phyloP scores from a whole-genome alignment of 1,140 invertebrate species.

The Agrypnia vestita region DNA sequence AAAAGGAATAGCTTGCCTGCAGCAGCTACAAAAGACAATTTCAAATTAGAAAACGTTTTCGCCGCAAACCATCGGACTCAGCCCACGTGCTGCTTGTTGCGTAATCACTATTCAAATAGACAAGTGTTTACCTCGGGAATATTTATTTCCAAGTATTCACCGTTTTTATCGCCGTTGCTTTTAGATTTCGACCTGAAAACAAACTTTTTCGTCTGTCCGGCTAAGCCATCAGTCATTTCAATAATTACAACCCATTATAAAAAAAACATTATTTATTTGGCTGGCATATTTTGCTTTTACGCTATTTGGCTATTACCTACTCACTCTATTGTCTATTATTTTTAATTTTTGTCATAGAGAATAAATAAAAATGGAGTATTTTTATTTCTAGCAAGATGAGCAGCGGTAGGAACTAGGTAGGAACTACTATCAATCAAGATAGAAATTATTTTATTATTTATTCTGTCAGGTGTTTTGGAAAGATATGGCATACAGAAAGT shows the following conservation, averaged over 20 bases:
- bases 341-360: neutral
- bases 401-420: no score
- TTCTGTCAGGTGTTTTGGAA: no score
- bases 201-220: constrained; percentile 86
- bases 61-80: neutral
- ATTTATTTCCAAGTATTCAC: constrained; percentile 82
- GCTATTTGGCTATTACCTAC: neutral
- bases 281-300: neutral
- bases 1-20: constrained; percentile 92
- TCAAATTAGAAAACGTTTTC: constrained; percentile 40
- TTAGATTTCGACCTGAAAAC: constrained; percentile 80
- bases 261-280: neutral
- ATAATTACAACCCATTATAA: constrained; percentile 32
- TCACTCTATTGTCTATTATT: neutral
- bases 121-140: constrained; percentile 80
- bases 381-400: no score
- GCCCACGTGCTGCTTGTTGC: constrained; percentile 25
- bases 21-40: constrained; percentile 75
- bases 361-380: neutral
- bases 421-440: no score
- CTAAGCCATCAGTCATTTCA: constrained; percentile 81
- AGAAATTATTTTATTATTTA: no score
- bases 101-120: constrained; percentile 23
- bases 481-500: no score
- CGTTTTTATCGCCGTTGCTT: constrained; percentile 72